A percentile compares a stretch with the other conserved stretches of the same genome.
These are phyloP conservation scores for Ochropleura leucogaster DNA, from an alignment of 2,888 invertebrate genomes.

Conservation along the genomic window DNA sequence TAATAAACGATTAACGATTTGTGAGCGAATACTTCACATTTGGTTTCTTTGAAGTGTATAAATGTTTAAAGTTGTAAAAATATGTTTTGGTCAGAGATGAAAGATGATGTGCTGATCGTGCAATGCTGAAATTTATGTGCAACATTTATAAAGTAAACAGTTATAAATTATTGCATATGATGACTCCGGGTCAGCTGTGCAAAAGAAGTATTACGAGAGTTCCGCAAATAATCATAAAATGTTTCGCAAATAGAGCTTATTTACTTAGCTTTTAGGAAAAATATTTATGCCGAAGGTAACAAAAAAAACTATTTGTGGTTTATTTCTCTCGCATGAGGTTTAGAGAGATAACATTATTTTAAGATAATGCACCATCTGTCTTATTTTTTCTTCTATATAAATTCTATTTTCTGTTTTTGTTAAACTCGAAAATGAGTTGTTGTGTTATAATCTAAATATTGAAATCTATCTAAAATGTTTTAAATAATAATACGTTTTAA, in stretches of 20 bases:
- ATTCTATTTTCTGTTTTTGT: too few relatives aligned
- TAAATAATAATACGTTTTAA: too few relatives aligned
- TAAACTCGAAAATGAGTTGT: too few relatives aligned
- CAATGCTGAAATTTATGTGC: conserved; percentile 25
- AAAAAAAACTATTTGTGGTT: not conserved
- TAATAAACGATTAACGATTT: conserved; percentile 22
- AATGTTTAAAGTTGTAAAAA: conserved; percentile 42
- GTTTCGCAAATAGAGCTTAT: not conserved
- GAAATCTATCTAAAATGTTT: too few relatives aligned
- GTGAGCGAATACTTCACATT: conserved; percentile 21
- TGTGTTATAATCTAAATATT: too few relatives aligned
- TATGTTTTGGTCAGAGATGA: conserved; percentile 43
- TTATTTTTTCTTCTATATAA: not conserved
- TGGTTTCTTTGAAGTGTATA: conserved; percentile 36
- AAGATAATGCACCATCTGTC: not conserved
- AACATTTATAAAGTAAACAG: conserved; percentile 25
- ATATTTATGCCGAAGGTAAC: not conserved
- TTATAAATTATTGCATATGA: conserved; percentile 18
- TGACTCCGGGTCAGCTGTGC: not conserved
- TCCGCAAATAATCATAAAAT: not conserved
- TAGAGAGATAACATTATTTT: not conserved
- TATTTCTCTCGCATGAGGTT: not conserved
- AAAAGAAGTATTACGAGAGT: not conserved
- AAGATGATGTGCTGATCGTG: conserved; percentile 19
- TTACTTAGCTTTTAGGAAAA: not conserved